Conservation (phyloP, 2,888 invertebrate species). For the Temnothorax ravouxi region DNA sequence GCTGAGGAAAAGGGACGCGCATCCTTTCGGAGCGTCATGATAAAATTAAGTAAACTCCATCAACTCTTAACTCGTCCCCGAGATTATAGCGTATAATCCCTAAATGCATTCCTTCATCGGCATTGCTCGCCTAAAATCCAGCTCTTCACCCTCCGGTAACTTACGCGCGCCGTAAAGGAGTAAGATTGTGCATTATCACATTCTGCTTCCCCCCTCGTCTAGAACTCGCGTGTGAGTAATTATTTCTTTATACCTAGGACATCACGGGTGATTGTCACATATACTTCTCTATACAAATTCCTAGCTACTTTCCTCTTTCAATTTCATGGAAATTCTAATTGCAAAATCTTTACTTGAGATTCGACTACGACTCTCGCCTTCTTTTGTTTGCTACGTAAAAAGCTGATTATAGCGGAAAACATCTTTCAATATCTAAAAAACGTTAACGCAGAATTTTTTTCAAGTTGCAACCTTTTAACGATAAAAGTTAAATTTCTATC, state of each 20-base stretch:
- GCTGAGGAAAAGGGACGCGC: constrained; percentile 24
- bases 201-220: neutral
- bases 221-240: constrained; percentile 8
- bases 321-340: neutral
- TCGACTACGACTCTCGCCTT: neutral
- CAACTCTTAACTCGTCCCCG: constrained; percentile 44
- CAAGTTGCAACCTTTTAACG: neutral
- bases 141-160: constrained; percentile 25
- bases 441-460: neutral
- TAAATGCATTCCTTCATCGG: constrained; percentile 51
- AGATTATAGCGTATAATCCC: constrained; percentile 53
- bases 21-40: constrained; percentile 51
- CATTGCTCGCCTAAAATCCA: constrained; percentile 22
- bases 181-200: neutral
- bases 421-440: neutral
- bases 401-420: neutral
- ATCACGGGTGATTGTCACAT: neutral
- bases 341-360: neutral
- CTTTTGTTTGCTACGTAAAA: neutral
- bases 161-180: neutral
- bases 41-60: constrained; percentile 57
- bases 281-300: neutral
- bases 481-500: neutral
- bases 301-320: neutral
- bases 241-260: neutral